phyloP scores from a whole-genome alignment of 2,113 vertebrate species.

The Campylomormyrus numenius region DNA sequence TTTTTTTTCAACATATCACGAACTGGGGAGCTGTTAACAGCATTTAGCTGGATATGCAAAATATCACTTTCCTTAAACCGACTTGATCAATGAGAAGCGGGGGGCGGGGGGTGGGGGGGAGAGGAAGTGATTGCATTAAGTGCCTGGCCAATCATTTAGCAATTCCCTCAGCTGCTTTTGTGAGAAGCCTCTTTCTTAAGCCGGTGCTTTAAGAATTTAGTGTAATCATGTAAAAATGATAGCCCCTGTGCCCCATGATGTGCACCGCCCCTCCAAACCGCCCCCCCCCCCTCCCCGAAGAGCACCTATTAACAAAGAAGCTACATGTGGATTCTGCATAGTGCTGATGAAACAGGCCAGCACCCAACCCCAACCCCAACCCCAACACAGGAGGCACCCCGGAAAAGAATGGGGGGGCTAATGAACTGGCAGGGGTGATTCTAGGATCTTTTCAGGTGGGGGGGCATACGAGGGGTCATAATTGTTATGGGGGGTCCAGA shows the following conservation, averaged over 20 bases:
- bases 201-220: conserved; percentile 78
- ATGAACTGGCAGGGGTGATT: conserved; percentile 26
- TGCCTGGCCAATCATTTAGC: conserved; percentile 78
- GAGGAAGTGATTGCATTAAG: conserved; percentile 1
- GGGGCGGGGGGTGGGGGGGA: conserved; percentile 21
- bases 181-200: conserved; percentile 77
- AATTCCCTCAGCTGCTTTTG: conserved; percentile 77
- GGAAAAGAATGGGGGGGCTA: background rate
- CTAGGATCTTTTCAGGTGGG: conserved; percentile 26
- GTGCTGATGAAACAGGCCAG: background rate
- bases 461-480: conserved; percentile 9
- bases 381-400: background rate
- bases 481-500: background rate
- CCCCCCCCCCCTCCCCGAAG: conserved; percentile 62
- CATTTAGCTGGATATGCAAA: conserved; percentile 96
- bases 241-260: conserved; percentile 72
- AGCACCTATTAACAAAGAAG: conserved; percentile 75
- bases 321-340: conserved; percentile 42
- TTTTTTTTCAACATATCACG: conserved; percentile 70
- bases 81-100: conserved; percentile 74
- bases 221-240: conserved; percentile 87
- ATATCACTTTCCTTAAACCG: conserved; percentile 78
- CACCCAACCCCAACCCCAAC: no score
- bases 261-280: conserved; percentile 71
- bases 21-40: conserved; percentile 87